A percentile compares a stretch with the other conserved stretches of the same genome.
Conservation (phyloP, 1,140 invertebrate species). For the Tetraneura akinire region DNA sequence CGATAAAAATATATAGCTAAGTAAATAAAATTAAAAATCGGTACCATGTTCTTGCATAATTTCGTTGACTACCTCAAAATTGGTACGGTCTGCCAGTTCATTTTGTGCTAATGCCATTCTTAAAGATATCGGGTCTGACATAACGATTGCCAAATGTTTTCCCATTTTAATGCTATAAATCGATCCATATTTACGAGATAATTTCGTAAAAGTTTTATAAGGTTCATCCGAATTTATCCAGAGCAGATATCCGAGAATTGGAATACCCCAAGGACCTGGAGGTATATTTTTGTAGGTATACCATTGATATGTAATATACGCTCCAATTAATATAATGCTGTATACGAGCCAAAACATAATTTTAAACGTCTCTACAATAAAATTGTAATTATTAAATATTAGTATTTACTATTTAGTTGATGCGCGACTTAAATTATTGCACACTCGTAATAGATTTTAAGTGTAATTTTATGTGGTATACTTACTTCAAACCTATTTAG, state of each 20-base stretch:
- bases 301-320: background rate
- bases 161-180: conserved; percentile 75
- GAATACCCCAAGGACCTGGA: conserved; percentile 76
- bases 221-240: conserved; percentile 70
- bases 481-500: no score
- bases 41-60: conserved; percentile 83
- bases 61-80: conserved; percentile 79
- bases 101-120: conserved; percentile 72
- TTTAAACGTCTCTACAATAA: background rate
- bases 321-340: background rate
- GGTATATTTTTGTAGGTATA: conserved; percentile 61
- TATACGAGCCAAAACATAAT: conserved; percentile 2
- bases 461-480: no score
- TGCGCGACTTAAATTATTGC: no score
- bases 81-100: conserved; percentile 71
- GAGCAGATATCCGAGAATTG: conserved; percentile 76
- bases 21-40: no score
- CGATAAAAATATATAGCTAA: background rate
- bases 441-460: no score
- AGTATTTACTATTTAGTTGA: no score
- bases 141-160: conserved; percentile 70
- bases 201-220: conserved; percentile 68
- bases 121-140: conserved; percentile 72
- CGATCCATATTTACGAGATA: conserved; percentile 69
- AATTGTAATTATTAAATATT: background rate